These are phyloP conservation scores for Streblospio benedicti DNA, from an alignment of 1,140 invertebrate genomes.

Conservation along the genomic window DNA sequence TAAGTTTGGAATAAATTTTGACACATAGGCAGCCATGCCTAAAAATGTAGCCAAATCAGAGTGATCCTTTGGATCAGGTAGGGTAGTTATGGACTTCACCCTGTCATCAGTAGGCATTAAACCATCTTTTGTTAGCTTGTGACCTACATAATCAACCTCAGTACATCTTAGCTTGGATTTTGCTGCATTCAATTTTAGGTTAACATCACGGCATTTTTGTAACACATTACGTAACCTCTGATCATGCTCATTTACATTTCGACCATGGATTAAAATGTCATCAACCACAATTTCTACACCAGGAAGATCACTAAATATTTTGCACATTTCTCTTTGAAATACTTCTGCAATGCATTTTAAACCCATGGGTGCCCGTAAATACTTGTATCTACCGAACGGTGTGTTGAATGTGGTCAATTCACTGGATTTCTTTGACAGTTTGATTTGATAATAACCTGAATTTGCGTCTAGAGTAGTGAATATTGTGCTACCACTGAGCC, in stretches of 20 bases:
- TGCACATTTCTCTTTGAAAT: background rate
- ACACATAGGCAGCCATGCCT: background rate
- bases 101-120: too few relatives aligned
- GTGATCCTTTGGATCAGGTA: constrained; percentile 17
- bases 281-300: background rate
- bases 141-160: too few relatives aligned
- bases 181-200: constrained; percentile 1
- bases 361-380: background rate
- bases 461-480: too few relatives aligned
- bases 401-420: constrained; percentile 1
- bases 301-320: background rate
- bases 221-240: too few relatives aligned
- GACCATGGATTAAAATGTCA: background rate
- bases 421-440: constrained; percentile 3
- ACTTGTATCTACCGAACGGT: constrained; percentile 10
- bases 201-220: too few relatives aligned
- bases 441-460: background rate
- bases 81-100: too few relatives aligned
- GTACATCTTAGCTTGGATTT: constrained; percentile 9
- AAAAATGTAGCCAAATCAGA: constrained; percentile 14
- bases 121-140: too few relatives aligned
- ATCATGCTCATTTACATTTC: too few relatives aligned
- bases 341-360: background rate
- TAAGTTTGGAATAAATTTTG: constrained; percentile 21
- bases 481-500: too few relatives aligned